Evolutionary conservation across 1,140 invertebrate species (phyloP).

Genomic region (Drosophila lowei): DNA sequence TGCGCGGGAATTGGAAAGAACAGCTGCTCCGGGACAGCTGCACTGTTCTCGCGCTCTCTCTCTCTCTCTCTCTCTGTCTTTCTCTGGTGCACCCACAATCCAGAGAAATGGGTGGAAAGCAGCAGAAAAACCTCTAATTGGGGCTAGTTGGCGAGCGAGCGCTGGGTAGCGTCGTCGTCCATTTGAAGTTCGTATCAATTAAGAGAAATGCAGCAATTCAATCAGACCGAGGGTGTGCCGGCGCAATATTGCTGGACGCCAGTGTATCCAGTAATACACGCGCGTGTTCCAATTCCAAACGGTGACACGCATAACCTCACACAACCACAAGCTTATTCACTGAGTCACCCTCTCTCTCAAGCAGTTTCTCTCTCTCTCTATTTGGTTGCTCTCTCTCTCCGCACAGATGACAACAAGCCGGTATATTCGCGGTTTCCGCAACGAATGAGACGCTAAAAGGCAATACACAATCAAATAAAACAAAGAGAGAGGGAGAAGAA

Average conservation of each 20-base stretch:
- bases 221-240: slow-evolving; percentile 43
- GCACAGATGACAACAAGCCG: slow-evolving; percentile 72
- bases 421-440: slow-evolving; percentile 67
- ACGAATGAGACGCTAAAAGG: slow-evolving; percentile 63
- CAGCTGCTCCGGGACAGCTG: slow-evolving; percentile 49
- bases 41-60: slow-evolving; percentile 10
- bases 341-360: slow-evolving; percentile 56
- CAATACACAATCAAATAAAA: slow-evolving; percentile 48
- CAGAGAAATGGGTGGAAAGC: slow-evolving; percentile 25
- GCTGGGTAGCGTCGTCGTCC: slow-evolving; percentile 39
- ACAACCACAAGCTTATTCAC: slow-evolving; percentile 73
- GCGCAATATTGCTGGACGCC: slow-evolving; percentile 36
- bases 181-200: slow-evolving; percentile 80
- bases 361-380: slow-evolving; percentile 6
- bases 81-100: too few species aligned
- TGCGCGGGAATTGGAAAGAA: slow-evolving; percentile 48
- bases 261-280: slow-evolving; percentile 46
- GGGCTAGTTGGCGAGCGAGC: slow-evolving; percentile 46
- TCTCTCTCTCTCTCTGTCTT: too few species aligned
- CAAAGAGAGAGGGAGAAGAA: slow-evolving; percentile 18
- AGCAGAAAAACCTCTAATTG: slow-evolving; percentile 65
- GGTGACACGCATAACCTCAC: slow-evolving; percentile 69
- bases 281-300: slow-evolving; percentile 71
- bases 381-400: slow-evolving; percentile 14
- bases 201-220: slow-evolving; percentile 72